These are phyloP conservation scores for Hylaeus volcanicus DNA, from an alignment of 1,140 invertebrate species.

Conservation along the genomic window DNA sequence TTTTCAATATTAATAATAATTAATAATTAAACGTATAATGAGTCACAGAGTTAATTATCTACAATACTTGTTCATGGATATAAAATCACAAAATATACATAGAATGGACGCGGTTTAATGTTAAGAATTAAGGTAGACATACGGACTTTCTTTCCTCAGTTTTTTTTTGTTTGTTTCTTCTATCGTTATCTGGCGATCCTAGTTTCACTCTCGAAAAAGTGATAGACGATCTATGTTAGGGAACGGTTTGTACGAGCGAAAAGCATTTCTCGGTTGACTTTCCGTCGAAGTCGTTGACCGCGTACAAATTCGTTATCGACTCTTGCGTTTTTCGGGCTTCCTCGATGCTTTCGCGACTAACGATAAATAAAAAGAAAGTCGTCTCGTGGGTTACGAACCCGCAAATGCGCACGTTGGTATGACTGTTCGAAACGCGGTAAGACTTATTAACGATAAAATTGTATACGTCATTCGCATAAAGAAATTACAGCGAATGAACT, in stretches of 20 bases:
- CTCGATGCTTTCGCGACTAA: not conserved
- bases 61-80: constrained; percentile 79
- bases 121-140: constrained; percentile 44
- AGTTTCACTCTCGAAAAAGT: constrained; percentile 40
- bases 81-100: constrained; percentile 82
- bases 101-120: constrained; percentile 60
- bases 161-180: constrained; percentile 3
- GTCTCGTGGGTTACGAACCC: not conserved
- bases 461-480: not conserved
- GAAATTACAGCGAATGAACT: constrained; percentile 26
- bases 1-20: constrained; percentile 70
- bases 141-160: constrained; percentile 11
- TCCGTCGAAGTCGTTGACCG: not conserved
- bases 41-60: constrained; percentile 79
- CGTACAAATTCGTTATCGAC: constrained; percentile 8
- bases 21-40: constrained; percentile 76
- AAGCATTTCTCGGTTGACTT: not conserved
- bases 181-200: constrained; percentile 24
- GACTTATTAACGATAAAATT: constrained; percentile 4
- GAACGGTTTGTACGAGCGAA: constrained; percentile 17
- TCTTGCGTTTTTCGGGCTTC: not conserved
- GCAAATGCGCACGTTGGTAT: not conserved
- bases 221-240: constrained; percentile 22
- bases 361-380: not conserved
- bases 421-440: not conserved